These are phyloP conservation scores for Cheilosia impressa DNA, from an alignment of 2,888 invertebrate genomes.

Conservation along the genomic window DNA sequence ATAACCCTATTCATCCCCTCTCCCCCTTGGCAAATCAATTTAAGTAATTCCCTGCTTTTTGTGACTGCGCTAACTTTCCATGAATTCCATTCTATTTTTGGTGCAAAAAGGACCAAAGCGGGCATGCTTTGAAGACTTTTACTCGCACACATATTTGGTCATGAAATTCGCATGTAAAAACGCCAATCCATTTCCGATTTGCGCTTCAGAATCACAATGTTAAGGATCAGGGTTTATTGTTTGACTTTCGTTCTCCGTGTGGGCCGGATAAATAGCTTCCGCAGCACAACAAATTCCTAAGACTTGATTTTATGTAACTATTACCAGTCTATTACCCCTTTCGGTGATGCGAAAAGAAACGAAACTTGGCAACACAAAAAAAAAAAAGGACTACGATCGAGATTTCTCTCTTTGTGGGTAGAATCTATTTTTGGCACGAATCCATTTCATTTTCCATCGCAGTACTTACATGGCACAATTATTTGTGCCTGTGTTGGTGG, in stretches of 20 bases:
- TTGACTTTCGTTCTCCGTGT: constrained; percentile 3
- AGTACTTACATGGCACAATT: not conserved
- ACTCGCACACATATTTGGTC: not conserved
- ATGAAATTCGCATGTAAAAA: constrained; percentile 1
- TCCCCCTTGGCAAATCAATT: too few species aligned
- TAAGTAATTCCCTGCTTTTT: too few species aligned
- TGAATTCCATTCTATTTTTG: too few species aligned
- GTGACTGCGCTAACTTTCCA: too few species aligned
- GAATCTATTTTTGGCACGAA: constrained; percentile 35
- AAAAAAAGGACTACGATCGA: not conserved
- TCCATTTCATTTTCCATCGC: constrained; percentile 16
- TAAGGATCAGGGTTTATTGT: constrained; percentile 42
- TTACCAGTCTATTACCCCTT: constrained; percentile 3
- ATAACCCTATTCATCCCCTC: too few species aligned
- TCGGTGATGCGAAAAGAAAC: constrained; percentile 11
- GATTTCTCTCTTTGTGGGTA: not conserved
- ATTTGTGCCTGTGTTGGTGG: not conserved
- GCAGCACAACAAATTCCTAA: not conserved
- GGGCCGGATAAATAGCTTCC: constrained; percentile 5
- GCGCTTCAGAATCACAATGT: not conserved
- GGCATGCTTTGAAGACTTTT: too few species aligned
- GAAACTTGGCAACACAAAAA: constrained; percentile 1
- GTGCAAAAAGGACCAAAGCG: too few species aligned
- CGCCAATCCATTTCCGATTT: constrained; percentile 21
- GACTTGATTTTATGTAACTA: constrained; percentile 24